Evolutionary conservation across 2,113 vertebrate species (phyloP).

Genomic region (Diphyllodes magnificus): DNA sequence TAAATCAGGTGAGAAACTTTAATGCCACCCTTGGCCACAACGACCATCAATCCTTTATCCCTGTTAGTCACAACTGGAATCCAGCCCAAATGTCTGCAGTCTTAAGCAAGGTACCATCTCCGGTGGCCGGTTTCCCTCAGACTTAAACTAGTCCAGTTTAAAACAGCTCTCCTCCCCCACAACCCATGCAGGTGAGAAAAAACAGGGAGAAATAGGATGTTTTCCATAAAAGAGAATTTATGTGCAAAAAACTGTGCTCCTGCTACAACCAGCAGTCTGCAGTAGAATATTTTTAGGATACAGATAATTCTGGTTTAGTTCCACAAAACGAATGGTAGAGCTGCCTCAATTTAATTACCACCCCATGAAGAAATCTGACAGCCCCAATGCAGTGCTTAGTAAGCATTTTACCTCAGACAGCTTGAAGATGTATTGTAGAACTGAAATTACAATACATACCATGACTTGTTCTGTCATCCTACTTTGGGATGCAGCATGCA

Average conservation of each 20-base stretch:
- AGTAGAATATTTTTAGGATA: constrained; percentile 53
- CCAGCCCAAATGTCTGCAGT: background rate
- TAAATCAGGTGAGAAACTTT: constrained; percentile 1
- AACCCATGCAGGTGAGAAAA: background rate
- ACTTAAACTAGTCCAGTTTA: background rate
- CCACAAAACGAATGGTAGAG: constrained; percentile 52
- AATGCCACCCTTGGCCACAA: background rate
- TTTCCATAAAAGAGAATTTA: constrained; percentile 21
- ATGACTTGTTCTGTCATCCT: constrained; percentile 66
- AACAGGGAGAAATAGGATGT: background rate
- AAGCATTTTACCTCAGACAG: constrained; percentile 69
- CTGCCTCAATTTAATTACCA: constrained; percentile 70
- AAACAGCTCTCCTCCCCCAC: background rate
- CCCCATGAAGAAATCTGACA: constrained; percentile 64
- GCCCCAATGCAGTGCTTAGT: constrained; percentile 59
- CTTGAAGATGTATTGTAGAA: constrained; percentile 50
- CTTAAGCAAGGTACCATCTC: background rate
- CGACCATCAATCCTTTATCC: background rate
- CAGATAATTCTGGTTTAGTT: constrained; percentile 59
- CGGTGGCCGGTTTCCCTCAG: background rate
- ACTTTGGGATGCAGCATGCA: constrained; percentile 37
- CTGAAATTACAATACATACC: constrained; percentile 62
- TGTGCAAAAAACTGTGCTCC: constrained; percentile 3
- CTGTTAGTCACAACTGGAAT: background rate
- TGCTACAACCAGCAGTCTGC: background rate